A percentile compares a stretch with the other conserved stretches of the same genome.
These are phyloP conservation scores for Oscarella lobularis DNA, from an alignment of 37 sponge, comb jelly and placozoan species.

Conservation along the genomic window DNA sequence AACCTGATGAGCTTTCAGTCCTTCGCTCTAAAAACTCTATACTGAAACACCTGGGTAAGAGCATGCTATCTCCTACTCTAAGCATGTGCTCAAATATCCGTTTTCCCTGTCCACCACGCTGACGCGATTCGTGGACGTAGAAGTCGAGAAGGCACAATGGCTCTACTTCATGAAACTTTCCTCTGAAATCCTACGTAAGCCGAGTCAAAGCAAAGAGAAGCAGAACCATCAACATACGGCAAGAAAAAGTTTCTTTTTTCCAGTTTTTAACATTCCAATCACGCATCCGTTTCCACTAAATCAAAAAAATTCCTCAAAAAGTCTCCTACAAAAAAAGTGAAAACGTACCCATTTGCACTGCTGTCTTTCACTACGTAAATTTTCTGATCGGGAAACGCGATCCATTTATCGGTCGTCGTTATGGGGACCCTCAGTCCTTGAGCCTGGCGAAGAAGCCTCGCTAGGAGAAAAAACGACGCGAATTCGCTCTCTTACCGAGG, in stretches of 20 bases:
- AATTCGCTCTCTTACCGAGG: too few relatives aligned
- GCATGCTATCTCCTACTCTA: slow-evolving; percentile 21
- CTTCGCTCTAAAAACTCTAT: too few relatives aligned
- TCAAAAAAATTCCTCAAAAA: too few relatives aligned
- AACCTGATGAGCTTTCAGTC: slow-evolving; percentile 31
- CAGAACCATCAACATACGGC: slow-evolving; percentile 11
- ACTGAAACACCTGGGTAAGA: too few relatives aligned
- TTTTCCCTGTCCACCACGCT: slow-evolving; percentile 78
- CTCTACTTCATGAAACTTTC: slow-evolving; percentile 44
- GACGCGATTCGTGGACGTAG: slow-evolving; percentile 83
- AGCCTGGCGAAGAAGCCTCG: background rate
- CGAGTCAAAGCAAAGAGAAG: background rate
- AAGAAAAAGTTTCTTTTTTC: slow-evolving; percentile 68
- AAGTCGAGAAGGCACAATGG: slow-evolving; percentile 90
- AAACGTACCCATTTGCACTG: background rate
- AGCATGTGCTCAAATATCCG: slow-evolving; percentile 78
- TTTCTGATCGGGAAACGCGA: background rate
- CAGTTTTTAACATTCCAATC: slow-evolving; percentile 80
- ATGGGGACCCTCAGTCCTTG: background rate
- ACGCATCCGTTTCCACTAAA: slow-evolving; percentile 41
- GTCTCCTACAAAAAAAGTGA: too few relatives aligned
- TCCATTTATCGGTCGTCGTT: background rate
- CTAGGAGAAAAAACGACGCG: background rate
- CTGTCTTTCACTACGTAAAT: background rate
- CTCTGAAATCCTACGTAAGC: slow-evolving; percentile 37